Evolutionary conservation across 2,888 invertebrate species (phyloP).

Genomic region (Zaprionus obscuricornis): DNA sequence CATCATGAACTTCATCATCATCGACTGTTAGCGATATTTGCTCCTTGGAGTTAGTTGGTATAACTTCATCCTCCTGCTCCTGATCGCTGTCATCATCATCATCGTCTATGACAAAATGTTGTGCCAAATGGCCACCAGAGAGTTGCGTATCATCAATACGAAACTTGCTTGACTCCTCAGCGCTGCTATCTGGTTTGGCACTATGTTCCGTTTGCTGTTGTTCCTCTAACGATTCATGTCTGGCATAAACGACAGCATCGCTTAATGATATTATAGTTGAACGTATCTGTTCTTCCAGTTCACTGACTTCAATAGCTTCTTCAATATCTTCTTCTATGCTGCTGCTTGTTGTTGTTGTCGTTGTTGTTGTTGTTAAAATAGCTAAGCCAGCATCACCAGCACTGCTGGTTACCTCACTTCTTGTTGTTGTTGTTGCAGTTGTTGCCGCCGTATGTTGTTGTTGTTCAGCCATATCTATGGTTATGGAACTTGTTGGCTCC

Average conservation of each 20-base stretch:
- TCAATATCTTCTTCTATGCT: constrained; percentile 83
- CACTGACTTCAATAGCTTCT: constrained; percentile 80
- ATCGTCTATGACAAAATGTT: constrained; percentile 80
- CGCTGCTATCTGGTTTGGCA: constrained; percentile 53
- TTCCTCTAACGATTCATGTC: constrained; percentile 15
- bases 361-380: constrained; percentile 48
- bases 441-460: constrained; percentile 35
- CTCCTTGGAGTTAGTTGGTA: no score
- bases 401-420: constrained; percentile 56
- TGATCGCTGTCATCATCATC: constrained; percentile 20
- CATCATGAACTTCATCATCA: no score
- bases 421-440: constrained; percentile 42
- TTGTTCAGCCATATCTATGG: constrained; percentile 80
- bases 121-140: constrained; percentile 80
- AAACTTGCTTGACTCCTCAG: constrained; percentile 66
- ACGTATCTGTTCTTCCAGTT: constrained; percentile 70
- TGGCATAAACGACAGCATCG: constrained; percentile 46
- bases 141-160: constrained; percentile 81
- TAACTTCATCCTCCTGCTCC: no score
- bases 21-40: no score
- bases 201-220: constrained; percentile 35
- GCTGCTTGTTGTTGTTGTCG: constrained; percentile 65
- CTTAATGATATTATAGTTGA: constrained; percentile 50
- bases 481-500: constrained; percentile 78
- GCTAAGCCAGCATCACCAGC: constrained; percentile 25